Evolutionary conservation across 2,888 invertebrate species (phyloP).

Genomic region (Phortica magna): DNA sequence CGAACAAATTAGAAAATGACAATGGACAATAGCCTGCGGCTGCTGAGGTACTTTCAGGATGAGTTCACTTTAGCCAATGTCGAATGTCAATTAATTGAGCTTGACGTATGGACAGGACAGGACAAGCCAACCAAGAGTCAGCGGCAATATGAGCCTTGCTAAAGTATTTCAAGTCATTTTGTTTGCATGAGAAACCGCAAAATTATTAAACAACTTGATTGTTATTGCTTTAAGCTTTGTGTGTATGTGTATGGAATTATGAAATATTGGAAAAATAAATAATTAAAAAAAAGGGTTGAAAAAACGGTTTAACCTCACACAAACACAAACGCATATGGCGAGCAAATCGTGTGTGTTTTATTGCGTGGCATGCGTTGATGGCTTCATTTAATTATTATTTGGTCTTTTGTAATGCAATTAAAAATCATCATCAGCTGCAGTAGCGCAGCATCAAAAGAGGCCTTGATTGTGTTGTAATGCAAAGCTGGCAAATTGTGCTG

Average conservation of each 20-base stretch:
- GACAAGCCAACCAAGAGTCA: not conserved
- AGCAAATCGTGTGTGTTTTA: no score
- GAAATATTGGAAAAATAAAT: conserved; percentile 25
- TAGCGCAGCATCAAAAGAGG: conserved; percentile 55
- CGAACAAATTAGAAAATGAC: conserved; percentile 26
- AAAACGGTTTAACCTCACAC: not conserved
- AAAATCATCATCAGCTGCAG: conserved; percentile 50
- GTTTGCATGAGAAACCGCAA: conserved; percentile 12
- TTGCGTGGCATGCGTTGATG: conserved; percentile 35
- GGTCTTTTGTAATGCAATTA: conserved; percentile 70
- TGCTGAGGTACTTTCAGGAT: conserved; percentile 23
- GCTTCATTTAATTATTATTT: conserved; percentile 69
- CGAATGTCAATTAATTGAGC: conserved; percentile 16
- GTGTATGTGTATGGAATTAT: not conserved
- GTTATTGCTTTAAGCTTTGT: not conserved
- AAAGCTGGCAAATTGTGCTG: conserved; percentile 56
- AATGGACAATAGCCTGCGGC: conserved; percentile 24
- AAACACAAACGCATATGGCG: no score
- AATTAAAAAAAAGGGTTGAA: conserved; percentile 22
- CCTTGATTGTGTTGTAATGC: conserved; percentile 35
- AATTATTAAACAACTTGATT: conserved; percentile 29
- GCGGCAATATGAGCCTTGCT: not conserved
- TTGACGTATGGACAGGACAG: conserved; percentile 18
- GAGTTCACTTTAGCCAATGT: conserved; percentile 23
- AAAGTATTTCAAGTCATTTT: not conserved